These are phyloP conservation scores for Enteromius afrohamiltoni DNA, from an alignment of 2,797 vertebrate genomes.

Conservation along the genomic window DNA sequence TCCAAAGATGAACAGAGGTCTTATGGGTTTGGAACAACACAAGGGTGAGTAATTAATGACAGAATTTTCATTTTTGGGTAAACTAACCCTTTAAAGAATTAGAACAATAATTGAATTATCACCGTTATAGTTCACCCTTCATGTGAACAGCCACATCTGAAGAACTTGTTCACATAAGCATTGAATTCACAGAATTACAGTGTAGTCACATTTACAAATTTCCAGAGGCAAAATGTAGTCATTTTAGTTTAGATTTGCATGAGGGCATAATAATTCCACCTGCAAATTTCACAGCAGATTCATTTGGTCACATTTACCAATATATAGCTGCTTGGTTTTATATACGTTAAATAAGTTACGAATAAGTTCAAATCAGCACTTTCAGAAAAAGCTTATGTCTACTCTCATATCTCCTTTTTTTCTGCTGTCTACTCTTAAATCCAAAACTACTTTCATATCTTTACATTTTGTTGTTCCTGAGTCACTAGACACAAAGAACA, in stretches of 20 bases:
- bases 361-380: constrained; percentile 22
- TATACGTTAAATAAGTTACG: no score
- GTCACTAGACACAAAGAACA: constrained; percentile 30
- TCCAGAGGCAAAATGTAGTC: background rate
- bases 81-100: background rate
- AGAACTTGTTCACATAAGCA: background rate
- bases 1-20: no score
- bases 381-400: constrained; percentile 4
- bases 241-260: background rate
- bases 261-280: background rate
- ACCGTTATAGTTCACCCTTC: background rate
- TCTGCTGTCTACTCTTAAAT: background rate
- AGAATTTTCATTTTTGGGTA: no score
- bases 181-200: background rate
- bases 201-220: background rate
- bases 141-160: background rate
- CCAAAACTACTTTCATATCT: background rate
- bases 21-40: no score
- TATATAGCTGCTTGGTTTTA: background rate
- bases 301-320: background rate
- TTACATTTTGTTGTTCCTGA: background rate
- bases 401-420: background rate
- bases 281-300: background rate
- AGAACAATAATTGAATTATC: background rate
- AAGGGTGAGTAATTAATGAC: no score